These are phyloP conservation scores for Hyperoodon ampullatus DNA, from an alignment of 2,113 vertebrate species.

Conservation along the genomic window DNA sequence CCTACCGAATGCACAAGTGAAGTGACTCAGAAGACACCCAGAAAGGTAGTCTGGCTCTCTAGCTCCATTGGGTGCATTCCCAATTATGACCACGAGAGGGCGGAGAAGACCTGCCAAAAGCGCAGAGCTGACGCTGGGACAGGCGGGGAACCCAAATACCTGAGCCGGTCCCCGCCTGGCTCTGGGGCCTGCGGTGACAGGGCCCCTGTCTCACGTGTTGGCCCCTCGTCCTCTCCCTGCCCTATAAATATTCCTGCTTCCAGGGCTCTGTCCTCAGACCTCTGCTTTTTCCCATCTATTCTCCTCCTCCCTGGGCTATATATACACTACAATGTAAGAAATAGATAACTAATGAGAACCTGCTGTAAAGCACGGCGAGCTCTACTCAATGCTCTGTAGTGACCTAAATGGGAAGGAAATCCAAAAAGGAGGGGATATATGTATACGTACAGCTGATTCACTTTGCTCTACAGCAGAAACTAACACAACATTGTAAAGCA, in stretches of 20 bases:
- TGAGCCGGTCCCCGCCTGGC: accelerated
- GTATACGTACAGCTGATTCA: too few relatives aligned
- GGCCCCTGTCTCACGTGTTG: too few relatives aligned
- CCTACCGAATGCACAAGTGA: background rate
- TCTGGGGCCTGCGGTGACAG: accelerated
- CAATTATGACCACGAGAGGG: background rate
- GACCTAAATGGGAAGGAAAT: too few relatives aligned
- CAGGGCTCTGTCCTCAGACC: background rate
- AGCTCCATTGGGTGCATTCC: background rate
- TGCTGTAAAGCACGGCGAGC: too few relatives aligned
- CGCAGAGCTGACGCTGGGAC: accelerated
- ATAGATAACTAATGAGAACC: too few relatives aligned
- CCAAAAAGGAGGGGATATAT: too few relatives aligned
- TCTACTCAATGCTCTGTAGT: too few relatives aligned
- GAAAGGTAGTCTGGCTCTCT: accelerated
- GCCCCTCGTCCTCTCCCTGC: background rate
- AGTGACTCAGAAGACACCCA: background rate
- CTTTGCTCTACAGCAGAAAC: too few relatives aligned
- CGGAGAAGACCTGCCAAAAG: background rate
- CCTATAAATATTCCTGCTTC: background rate
- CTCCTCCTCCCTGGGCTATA: background rate
- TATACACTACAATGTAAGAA: too few relatives aligned
- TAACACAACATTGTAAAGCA: too few relatives aligned
- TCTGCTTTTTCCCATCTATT: background rate
- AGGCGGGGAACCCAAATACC: too few relatives aligned